Evolutionary conservation across 1,140 invertebrate species (phyloP).

Genomic region (Pinna nobilis): DNA sequence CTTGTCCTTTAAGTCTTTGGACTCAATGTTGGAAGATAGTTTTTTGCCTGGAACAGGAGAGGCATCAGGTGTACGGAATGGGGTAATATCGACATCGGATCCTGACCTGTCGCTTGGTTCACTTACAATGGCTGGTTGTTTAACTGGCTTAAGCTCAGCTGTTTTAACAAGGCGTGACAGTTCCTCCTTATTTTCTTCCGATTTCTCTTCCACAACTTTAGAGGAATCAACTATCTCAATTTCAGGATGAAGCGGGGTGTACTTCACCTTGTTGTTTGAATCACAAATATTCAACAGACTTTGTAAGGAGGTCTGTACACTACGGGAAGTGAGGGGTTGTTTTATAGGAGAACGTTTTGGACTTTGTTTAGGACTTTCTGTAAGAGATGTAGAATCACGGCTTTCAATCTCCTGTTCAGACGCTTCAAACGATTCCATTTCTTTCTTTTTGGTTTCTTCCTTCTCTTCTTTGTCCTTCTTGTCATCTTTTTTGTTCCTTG

Average conservation of each 20-base stretch:
- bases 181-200: background rate
- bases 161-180: background rate
- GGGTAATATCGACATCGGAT: background rate
- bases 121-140: background rate
- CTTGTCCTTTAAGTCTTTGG: background rate
- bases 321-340: background rate
- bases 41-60: slow-evolving; percentile 20
- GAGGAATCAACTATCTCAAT: background rate
- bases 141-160: background rate
- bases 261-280: too few species aligned
- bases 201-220: too few species aligned
- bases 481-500: background rate
- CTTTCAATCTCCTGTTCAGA: too few species aligned
- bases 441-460: background rate
- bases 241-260: background rate
- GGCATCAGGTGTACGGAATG: slow-evolving; percentile 19
- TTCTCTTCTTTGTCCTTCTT: background rate
- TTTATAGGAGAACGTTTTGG: too few species aligned
- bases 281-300: background rate
- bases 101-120: background rate
- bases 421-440: background rate
- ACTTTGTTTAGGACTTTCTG: too few species aligned
- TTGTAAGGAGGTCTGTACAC: background rate
- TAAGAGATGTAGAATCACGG: too few species aligned
- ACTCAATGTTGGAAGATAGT: background rate